These are phyloP conservation scores for Phalacrocorax aristotelis DNA, from an alignment of 2,113 vertebrate genomes.

Conservation along the genomic window DNA sequence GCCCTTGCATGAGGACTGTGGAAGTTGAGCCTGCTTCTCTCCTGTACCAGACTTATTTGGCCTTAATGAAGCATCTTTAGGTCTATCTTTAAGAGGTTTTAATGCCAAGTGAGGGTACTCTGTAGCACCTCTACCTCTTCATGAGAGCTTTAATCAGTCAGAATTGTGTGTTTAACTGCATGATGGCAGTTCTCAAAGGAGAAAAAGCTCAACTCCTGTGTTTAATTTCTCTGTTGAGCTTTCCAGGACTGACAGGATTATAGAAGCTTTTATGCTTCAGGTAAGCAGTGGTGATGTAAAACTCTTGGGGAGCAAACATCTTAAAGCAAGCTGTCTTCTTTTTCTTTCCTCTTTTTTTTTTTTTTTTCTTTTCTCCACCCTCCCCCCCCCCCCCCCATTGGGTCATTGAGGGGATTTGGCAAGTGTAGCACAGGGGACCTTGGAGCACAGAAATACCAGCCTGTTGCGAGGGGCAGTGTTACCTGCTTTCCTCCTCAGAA, in stretches of 20 bases:
- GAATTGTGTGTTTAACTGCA: not conserved
- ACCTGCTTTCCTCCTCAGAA: not conserved
- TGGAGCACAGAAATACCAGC: not conserved
- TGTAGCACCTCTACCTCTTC: not conserved
- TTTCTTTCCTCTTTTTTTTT: not conserved
- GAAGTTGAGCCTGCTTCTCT: not conserved
- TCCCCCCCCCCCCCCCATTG: not conserved
- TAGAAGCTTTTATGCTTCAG: not conserved
- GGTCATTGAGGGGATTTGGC: not conserved
- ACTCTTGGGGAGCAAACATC: not conserved
- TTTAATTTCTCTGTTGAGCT: not conserved
- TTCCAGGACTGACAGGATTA: not conserved
- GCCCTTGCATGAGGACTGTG: not conserved
- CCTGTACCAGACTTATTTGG: not conserved
- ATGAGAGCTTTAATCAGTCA: not conserved
- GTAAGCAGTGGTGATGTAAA: not conserved
- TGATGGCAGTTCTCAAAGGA: not conserved
- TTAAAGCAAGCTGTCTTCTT: not conserved
- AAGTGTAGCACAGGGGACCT: not conserved
- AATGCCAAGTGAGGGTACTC: not conserved
- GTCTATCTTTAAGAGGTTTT: not conserved
- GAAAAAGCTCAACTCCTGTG: not conserved
- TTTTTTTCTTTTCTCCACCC: not conserved
- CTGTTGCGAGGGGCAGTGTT: not conserved
- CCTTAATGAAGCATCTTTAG: not conserved